Percentiles rank a stretch among this genome's conserved stretches.
Evolutionary conservation across 2,797 vertebrate genomes (phyloP).

Genomic region (Tenualosa thibaudeaui): DNA sequence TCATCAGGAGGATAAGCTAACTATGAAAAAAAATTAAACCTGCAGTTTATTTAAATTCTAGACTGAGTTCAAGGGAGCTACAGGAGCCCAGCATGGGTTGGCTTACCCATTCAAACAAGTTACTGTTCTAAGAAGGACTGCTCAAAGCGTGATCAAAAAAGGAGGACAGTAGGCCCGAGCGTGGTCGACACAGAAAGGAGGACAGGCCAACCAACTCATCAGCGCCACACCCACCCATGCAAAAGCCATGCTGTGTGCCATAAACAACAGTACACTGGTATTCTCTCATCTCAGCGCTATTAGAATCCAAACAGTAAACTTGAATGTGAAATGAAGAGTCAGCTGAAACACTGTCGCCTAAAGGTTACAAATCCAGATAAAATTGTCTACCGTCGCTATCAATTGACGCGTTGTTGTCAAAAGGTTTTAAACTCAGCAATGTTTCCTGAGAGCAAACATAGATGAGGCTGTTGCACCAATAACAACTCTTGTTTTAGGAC

Average conservation of each 20-base stretch:
- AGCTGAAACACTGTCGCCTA: background rate
- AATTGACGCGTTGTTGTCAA: constrained; percentile 3
- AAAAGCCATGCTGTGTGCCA: background rate
- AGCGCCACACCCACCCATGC: constrained; percentile 18
- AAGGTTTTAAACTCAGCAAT: constrained; percentile 13
- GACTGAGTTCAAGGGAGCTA: too few species aligned
- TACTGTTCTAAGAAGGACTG: background rate
- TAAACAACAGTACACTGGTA: background rate
- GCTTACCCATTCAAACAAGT: background rate
- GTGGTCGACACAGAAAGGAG: background rate
- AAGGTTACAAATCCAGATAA: background rate
- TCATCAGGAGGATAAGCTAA: too few species aligned
- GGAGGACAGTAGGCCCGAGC: background rate
- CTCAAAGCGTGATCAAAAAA: background rate
- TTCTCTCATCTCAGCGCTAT: background rate
- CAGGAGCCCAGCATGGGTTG: too few species aligned
- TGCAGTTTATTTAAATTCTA: too few species aligned
- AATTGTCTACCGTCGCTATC: background rate
- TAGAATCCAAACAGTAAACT: background rate
- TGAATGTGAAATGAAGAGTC: background rate
- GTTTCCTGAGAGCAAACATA: constrained; percentile 1
- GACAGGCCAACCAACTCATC: background rate
- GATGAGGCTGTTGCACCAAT: constrained; percentile 62
- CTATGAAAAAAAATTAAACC: too few species aligned
- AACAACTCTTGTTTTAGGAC: constrained; percentile 57